Evolutionary conservation across 2,797 vertebrate genomes (phyloP).

Genomic region (Mormyrus proboscirostris): DNA sequence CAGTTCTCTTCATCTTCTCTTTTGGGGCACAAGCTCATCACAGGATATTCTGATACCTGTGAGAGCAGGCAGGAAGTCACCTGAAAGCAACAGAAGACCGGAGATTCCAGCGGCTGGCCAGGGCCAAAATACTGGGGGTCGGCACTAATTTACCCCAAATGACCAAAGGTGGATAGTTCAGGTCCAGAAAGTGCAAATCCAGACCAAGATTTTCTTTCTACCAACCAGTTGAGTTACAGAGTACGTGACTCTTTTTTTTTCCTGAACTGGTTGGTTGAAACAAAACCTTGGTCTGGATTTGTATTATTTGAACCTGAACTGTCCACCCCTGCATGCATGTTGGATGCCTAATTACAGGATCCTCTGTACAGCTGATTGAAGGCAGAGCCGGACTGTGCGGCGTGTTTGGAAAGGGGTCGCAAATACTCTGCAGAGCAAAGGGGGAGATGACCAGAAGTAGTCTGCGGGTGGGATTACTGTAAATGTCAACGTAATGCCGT

Average conservation of each 20-base stretch:
- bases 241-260: neutral
- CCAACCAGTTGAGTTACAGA: neutral
- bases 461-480: conserved; percentile 58
- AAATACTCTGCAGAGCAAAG: neutral
- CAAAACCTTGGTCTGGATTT: neutral
- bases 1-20: neutral
- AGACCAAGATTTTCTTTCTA: neutral
- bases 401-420: neutral
- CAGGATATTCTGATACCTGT: neutral
- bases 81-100: neutral
- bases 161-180: neutral
- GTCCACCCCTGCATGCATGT: neutral
- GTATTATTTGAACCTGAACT: neutral
- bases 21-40: neutral
- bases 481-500: conserved; percentile 69
- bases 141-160: neutral
- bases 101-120: neutral
- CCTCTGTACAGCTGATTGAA: neutral
- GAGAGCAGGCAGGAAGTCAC: neutral
- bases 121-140: neutral
- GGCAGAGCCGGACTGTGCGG: neutral
- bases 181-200: neutral
- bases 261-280: neutral
- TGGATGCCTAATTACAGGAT: conserved; percentile 1
- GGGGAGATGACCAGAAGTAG: neutral